These are phyloP conservation scores for Ceyx erithaca DNA, from an alignment of 2,797 vertebrate genomes.

Conservation along the genomic window DNA sequence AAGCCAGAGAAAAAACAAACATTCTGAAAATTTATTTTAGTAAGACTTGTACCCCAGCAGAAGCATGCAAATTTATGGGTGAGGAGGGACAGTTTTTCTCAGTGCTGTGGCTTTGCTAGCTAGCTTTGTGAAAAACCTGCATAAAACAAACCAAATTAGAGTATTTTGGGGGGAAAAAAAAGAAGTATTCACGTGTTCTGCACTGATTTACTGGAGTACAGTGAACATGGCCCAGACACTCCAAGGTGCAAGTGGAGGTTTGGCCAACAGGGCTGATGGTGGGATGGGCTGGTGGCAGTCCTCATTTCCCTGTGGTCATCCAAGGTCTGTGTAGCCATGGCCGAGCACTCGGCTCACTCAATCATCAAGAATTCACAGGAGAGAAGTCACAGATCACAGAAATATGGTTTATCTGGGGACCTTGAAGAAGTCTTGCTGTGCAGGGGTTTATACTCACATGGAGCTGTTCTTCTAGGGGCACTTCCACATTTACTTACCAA, in stretches of 20 bases:
- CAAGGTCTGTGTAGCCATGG: accelerated
- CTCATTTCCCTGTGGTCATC: no score
- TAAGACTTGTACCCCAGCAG: background rate
- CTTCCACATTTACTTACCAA: no score
- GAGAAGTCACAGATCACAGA: accelerated
- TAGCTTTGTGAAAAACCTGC: background rate
- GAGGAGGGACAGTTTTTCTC: background rate
- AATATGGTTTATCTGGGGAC: accelerated
- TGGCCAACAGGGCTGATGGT: background rate
- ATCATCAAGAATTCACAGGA: background rate
- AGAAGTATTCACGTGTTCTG: background rate
- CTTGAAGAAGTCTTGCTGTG: background rate
- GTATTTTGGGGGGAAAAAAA: background rate
- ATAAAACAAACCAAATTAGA: background rate
- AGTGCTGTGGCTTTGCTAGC: background rate
- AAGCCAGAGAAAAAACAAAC: background rate
- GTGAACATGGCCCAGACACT: background rate
- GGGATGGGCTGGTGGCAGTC: background rate
- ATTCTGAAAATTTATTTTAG: background rate
- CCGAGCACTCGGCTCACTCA: no score
- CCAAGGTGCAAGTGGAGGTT: background rate
- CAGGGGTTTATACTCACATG: accelerated
- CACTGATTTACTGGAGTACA: background rate
- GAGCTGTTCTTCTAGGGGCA: background rate
- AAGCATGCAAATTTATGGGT: background rate